Evolutionary conservation across 2,113 vertebrate genomes (phyloP).

Genomic region (Aleadryas rufinucha): DNA sequence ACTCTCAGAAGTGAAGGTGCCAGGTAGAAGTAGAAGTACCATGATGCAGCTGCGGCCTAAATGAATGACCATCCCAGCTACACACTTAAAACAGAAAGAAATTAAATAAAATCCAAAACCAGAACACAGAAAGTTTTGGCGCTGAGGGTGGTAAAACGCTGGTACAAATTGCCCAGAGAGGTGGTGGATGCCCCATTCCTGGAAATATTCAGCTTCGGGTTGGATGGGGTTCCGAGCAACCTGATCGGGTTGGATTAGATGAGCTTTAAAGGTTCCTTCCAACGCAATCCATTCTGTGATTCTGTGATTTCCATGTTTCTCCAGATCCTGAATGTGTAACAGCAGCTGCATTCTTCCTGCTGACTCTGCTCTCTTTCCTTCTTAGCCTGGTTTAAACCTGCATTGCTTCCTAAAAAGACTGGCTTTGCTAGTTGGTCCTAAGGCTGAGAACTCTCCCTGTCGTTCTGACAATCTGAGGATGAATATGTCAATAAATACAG

Average conservation of each 20-base stretch:
- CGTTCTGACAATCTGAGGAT: neutral
- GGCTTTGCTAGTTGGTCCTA: neutral
- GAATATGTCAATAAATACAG: neutral
- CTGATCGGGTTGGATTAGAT: neutral
- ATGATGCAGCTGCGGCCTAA: neutral
- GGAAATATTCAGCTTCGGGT: neutral
- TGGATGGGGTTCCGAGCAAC: neutral
- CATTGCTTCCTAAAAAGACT: neutral
- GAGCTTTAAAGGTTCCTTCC: neutral
- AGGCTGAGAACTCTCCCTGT: neutral
- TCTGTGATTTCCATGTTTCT: neutral
- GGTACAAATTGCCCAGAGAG: neutral
- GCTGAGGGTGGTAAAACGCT: accelerated
- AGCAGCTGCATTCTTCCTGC: neutral
- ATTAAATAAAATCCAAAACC: neutral
- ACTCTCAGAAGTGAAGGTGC: neutral
- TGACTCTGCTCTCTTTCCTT: neutral
- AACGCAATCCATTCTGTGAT: neutral
- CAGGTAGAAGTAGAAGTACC: neutral
- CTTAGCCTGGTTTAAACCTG: neutral
- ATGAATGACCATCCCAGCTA: neutral
- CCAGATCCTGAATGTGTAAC: neutral
- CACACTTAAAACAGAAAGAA: neutral
- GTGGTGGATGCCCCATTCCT: neutral
- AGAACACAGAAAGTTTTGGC: neutral